These are phyloP conservation scores for Sebastes vulpes DNA, from an alignment of 2,797 vertebrate species.

Conservation along the genomic window DNA sequence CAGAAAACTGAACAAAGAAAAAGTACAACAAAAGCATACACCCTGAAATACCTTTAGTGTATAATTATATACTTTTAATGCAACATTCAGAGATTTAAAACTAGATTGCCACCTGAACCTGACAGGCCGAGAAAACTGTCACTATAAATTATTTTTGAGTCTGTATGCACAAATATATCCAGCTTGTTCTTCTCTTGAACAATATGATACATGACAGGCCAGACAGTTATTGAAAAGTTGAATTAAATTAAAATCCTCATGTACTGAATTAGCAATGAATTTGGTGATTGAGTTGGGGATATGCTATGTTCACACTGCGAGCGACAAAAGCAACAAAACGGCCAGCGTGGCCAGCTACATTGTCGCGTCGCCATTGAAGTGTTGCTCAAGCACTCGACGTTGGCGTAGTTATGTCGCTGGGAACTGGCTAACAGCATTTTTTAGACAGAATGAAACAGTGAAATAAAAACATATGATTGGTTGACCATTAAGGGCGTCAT, in stretches of 20 bases:
- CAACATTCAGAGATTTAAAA: neutral
- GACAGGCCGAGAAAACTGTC: neutral
- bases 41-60: neutral
- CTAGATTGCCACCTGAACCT: neutral
- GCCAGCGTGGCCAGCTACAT: no score
- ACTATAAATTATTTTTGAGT: neutral
- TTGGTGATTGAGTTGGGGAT: neutral
- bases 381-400: no score
- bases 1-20: neutral
- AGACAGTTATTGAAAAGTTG: neutral
- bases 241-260: neutral
- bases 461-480: no score
- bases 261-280: neutral
- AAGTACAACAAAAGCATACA: neutral
- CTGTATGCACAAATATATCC: neutral
- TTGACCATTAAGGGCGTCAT: no score
- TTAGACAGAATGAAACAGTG: no score
- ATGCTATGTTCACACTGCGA: no score
- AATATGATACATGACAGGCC: neutral
- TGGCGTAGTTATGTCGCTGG: no score
- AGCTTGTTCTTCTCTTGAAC: neutral
- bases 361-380: no score
- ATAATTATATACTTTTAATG: neutral
- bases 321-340: no score
- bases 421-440: no score